Evolutionary conservation across 2,888 invertebrate genomes (phyloP), one percentile per base, ranked within the genome.

Genomic region (Lysandra coridon): DNA sequence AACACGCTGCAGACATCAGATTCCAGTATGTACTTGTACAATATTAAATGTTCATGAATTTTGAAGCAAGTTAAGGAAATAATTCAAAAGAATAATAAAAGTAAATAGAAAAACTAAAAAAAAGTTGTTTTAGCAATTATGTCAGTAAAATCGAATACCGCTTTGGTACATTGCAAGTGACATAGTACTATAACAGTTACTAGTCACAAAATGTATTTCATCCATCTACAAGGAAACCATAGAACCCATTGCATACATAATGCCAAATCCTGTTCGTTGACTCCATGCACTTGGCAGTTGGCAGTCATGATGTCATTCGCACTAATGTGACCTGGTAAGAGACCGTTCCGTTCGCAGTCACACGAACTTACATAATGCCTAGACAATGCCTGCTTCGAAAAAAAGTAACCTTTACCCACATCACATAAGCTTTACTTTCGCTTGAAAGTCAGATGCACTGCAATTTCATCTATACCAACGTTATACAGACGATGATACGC

Each of bases 201-300:
- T 57, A 57, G 53, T 57, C 4, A 14, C 53, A 57, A 49, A 49
- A 57, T 57, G 53, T 57, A 57, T 57, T 64, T 64, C 30, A 64
- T 12, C 64, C 64, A 69, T 53, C 81, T 84, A 85, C 83, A 85
- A 85, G 90, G 91, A 90, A 92, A 90, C 91, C 92, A 93, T 91
- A 91, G 91, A 90, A 88, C 90, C 89, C 86, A 88, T 85, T 90
- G 93, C 90, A 93, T 94, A 91, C 90, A 83, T 88, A 92, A 93
- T 91, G 85, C 84, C 85, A 85, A 89, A 91, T 92, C 92, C 93
- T 93, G 93, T 91, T 91, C 91, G 88, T 91, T 91, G 91, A 92
- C 93, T 92, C 87, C 86, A 87, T 92, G 91, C 90, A 92, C 91
- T 94, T 93, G 93, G 92, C 92, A 90, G 88, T 87, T 93, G 93